Conservation (phyloP, 64 coral and sea anemone genomes). For the Exaiptasia diaphana region DNA sequence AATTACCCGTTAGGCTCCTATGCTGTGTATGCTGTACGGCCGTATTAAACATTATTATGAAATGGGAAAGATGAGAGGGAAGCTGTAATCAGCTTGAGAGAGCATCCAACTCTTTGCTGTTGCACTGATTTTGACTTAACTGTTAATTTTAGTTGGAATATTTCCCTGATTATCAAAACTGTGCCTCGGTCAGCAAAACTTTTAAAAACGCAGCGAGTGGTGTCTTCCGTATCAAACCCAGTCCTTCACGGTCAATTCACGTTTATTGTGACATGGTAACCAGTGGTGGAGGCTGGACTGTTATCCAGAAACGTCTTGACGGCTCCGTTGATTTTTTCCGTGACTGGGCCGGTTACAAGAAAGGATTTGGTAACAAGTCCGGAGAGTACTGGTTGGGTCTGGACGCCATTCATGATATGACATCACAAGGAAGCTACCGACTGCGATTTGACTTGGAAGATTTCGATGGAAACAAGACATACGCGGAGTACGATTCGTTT, state of each 20-base stretch:
- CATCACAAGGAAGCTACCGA: not conserved
- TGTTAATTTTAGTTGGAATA: too few species aligned
- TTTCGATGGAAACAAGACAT: not conserved
- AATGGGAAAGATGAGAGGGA: too few species aligned
- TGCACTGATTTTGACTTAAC: too few species aligned
- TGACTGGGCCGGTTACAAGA: not conserved
- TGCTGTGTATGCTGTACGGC: too few species aligned
- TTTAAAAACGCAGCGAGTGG: not conserved
- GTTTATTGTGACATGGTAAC: slow-evolving; percentile 13
- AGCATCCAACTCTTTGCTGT: too few species aligned
- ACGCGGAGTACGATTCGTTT: not conserved
- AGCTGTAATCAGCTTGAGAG: too few species aligned
- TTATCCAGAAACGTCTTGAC: not conserved
- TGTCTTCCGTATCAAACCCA: not conserved
- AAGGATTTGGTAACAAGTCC: not conserved
- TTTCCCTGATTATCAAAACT: too few species aligned
- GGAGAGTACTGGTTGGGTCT: slow-evolving; percentile 1
- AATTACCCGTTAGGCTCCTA: too few species aligned
- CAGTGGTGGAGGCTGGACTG: slow-evolving; percentile 5
- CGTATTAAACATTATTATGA: too few species aligned
- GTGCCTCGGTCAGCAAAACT: too few species aligned
- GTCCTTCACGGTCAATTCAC: not conserved
- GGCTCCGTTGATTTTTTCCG: not conserved
- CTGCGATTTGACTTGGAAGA: not conserved
- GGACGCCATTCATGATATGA: not conserved